Conservation (phyloP, 2,113 vertebrate species). For the Emydocephalus ijimae region DNA sequence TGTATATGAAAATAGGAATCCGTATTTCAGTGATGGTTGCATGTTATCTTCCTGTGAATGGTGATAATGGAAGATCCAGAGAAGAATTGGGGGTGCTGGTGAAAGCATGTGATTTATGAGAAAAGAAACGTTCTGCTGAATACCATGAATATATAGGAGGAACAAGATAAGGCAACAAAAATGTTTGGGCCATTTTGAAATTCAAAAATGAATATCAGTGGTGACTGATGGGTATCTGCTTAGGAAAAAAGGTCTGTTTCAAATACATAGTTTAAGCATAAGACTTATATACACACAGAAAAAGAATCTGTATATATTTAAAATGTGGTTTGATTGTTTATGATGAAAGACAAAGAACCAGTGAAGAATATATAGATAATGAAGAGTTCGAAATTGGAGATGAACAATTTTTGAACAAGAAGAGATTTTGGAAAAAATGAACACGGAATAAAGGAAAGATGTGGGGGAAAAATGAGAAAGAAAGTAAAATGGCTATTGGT, state of each 20-base stretch:
- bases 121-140: background rate
- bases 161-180: background rate
- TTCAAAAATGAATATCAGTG: background rate
- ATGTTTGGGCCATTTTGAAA: background rate
- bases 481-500: background rate
- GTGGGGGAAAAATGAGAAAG: background rate
- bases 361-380: background rate
- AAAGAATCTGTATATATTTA: background rate
- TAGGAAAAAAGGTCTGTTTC: background rate
- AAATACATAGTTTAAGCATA: background rate
- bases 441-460: background rate
- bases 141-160: background rate
- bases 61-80: background rate
- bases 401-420: background rate
- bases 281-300: background rate
- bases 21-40: background rate
- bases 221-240: background rate
- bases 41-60: background rate
- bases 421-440: background rate
- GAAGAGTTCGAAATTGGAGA: background rate
- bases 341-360: background rate
- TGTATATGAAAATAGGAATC: background rate
- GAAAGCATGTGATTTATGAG: background rate
- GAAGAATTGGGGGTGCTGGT: background rate
- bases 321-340: background rate